These are phyloP conservation scores for Vollenhovia emeryi DNA, from an alignment of 1,140 invertebrate genomes.

Conservation along the genomic window DNA sequence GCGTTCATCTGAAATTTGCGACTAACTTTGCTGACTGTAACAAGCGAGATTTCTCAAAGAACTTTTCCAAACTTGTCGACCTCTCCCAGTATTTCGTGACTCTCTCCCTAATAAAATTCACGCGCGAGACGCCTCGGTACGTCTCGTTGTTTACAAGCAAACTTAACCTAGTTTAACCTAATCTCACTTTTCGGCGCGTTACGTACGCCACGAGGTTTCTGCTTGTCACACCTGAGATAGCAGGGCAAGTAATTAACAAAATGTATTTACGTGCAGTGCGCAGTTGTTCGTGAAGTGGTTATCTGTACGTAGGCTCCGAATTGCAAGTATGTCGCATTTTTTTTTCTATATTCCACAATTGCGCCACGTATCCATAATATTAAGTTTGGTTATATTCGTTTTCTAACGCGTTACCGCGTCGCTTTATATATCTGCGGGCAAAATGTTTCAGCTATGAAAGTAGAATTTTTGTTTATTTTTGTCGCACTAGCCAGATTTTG, in stretches of 20 bases:
- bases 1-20: too few species aligned
- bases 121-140: background rate
- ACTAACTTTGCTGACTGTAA: background rate
- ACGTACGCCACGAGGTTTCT: background rate
- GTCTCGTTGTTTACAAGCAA: background rate
- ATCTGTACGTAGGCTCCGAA: background rate
- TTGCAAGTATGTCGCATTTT: background rate
- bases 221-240: background rate
- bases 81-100: background rate
- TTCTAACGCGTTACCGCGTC: background rate
- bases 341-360: background rate
- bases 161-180: conserved; percentile 16
- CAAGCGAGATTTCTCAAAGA: background rate
- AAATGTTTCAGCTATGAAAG: background rate
- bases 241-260: conserved; percentile 1
- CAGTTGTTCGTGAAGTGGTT: background rate
- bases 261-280: background rate
- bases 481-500: background rate
- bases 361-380: background rate
- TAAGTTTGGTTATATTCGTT: background rate
- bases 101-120: background rate
- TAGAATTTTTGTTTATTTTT: background rate
- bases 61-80: background rate
- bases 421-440: too few species aligned
- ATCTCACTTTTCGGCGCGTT: background rate